A percentile compares a stretch with the other conserved stretches of the same genome.
Conservation (phyloP, 2,113 vertebrate genomes). For the Ailurus styani region DNA sequence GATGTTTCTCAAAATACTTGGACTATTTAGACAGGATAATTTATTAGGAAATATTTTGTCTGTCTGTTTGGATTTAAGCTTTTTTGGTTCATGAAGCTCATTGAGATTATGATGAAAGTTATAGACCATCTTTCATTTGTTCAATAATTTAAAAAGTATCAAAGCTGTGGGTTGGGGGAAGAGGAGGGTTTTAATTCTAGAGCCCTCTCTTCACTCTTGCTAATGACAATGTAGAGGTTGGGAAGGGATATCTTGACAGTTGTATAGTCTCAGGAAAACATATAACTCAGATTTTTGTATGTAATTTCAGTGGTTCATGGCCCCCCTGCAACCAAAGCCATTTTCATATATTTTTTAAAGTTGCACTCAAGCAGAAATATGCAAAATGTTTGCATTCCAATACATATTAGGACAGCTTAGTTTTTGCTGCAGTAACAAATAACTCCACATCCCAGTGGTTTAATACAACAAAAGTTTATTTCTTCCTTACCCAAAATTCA, state of each 20-base stretch:
- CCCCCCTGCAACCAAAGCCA: background rate
- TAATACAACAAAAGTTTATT: background rate
- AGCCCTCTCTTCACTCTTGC: background rate
- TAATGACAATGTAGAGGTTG: background rate
- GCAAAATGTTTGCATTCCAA: background rate
- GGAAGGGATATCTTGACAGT: background rate
- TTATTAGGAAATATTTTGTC: background rate
- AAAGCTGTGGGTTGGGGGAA: background rate
- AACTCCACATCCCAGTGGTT: background rate
- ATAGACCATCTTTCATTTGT: background rate
- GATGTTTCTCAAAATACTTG: conserved; percentile 23
- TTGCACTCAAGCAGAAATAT: background rate
- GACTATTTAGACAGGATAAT: background rate
- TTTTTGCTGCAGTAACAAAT: background rate
- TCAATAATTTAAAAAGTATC: background rate
- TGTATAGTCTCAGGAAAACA: background rate
- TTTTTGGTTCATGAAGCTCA: background rate
- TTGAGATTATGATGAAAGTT: conserved; percentile 1
- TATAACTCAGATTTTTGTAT: background rate
- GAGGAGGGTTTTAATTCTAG: background rate
- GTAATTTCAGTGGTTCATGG: background rate
- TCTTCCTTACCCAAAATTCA: background rate
- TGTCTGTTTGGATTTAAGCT: background rate
- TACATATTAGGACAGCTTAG: background rate
- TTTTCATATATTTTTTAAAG: conserved; percentile 22